phyloP scores from a whole-genome alignment of 2,888 invertebrate species.

The Harpagoxenus sublaevis region DNA sequence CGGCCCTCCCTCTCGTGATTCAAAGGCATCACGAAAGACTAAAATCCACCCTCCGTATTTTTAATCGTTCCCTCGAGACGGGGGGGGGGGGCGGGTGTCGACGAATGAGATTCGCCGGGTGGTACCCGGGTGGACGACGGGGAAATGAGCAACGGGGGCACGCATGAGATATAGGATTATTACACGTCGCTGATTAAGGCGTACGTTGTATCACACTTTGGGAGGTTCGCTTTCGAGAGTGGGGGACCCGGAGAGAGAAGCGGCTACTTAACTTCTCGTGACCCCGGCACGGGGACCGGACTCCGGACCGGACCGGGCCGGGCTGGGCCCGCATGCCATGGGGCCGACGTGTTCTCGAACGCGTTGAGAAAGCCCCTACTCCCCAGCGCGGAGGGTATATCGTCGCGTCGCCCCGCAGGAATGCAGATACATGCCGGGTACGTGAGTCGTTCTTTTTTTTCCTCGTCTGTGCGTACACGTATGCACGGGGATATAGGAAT shows the following conservation, averaged over 20 bases:
- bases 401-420: slow-evolving; percentile 73
- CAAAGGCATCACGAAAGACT: background rate
- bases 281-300: slow-evolving; percentile 61
- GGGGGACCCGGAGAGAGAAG: slow-evolving; percentile 47
- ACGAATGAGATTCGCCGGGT: background rate
- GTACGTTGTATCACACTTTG: slow-evolving; percentile 65
- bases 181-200: slow-evolving; percentile 36
- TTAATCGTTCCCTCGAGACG: background rate
- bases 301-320: background rate
- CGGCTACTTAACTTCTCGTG: slow-evolving; percentile 77
- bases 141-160: background rate
- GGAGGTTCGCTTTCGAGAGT: slow-evolving; percentile 60
- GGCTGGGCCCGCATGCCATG: slow-evolving; percentile 71
- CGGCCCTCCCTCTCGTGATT: background rate
- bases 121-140: background rate
- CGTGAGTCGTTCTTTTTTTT: slow-evolving; percentile 19
- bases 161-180: slow-evolving; percentile 22
- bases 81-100: background rate
- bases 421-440: slow-evolving; percentile 72
- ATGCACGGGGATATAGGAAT: background rate
- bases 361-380: slow-evolving; percentile 65
- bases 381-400: slow-evolving; percentile 47
- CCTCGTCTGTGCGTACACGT: background rate
- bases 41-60: background rate
- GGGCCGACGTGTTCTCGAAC: slow-evolving; percentile 76